Percentiles rank a stretch among this genome's conserved stretches.
These are phyloP conservation scores for Silurus meridionalis DNA, from an alignment of 2,113 vertebrate genomes.

Conservation along the genomic window DNA sequence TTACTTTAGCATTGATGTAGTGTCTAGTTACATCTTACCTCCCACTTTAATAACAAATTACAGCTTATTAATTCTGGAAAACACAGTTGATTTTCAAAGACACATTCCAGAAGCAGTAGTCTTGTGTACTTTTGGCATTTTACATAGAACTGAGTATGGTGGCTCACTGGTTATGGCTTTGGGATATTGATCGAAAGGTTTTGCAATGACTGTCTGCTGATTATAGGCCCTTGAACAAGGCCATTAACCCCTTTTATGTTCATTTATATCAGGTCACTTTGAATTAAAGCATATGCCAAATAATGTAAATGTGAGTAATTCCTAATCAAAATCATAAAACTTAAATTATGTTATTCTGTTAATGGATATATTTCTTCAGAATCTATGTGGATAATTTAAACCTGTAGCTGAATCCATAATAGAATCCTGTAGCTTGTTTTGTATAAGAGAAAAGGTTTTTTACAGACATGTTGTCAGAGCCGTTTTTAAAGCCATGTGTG, in stretches of 20 bases:
- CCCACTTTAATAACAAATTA: conserved; percentile 1
- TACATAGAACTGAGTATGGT: not conserved
- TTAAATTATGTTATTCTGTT: too few species aligned
- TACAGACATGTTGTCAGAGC: not conserved
- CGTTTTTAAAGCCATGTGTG: not conserved
- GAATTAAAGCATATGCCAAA: not conserved
- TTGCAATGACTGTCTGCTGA: not conserved
- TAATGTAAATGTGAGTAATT: not conserved
- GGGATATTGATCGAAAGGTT: not conserved
- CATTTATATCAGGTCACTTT: not conserved
- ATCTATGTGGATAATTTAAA: not conserved
- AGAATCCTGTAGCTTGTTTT: not conserved
- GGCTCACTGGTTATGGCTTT: too few species aligned
- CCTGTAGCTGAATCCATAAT: not conserved
- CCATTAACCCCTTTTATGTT: not conserved
- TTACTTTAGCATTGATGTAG: conserved; percentile 12
- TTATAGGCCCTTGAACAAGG: not conserved
- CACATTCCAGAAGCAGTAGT: not conserved
- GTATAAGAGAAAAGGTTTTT: not conserved
- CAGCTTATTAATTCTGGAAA: not conserved
- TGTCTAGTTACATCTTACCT: not conserved
- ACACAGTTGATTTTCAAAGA: not conserved
- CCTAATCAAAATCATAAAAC: not conserved
- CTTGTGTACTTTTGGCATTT: not conserved
- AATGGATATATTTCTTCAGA: not conserved